Evolutionary conservation across 2,797 vertebrate species (phyloP).

Genomic region (Argyrosomus regius): DNA sequence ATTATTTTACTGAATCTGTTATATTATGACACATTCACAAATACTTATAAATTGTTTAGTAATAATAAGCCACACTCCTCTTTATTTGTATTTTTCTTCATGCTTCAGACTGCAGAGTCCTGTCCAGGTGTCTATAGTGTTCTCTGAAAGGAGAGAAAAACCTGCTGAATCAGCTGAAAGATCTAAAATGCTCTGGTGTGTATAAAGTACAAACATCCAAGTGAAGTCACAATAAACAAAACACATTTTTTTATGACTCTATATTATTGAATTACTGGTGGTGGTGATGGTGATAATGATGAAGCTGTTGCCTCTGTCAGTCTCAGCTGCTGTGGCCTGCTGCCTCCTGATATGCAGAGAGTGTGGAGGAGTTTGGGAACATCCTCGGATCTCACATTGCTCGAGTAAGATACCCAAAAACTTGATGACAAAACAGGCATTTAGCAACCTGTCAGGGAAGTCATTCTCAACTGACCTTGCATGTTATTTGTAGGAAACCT

Average conservation of each 20-base stretch:
- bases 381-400: slow-evolving; percentile 67
- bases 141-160: slow-evolving; percentile 41
- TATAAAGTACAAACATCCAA: not conserved
- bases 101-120: slow-evolving; percentile 69
- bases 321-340: slow-evolving; percentile 77
- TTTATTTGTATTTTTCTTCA: slow-evolving; percentile 13
- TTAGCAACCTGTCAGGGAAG: not conserved
- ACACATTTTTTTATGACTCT: not conserved
- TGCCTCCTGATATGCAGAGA: slow-evolving; percentile 70
- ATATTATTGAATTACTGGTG: not conserved
- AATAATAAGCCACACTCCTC: not conserved
- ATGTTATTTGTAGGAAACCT: not conserved
- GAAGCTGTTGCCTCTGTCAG: slow-evolving; percentile 65
- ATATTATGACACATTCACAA: not conserved
- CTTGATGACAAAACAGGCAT: not conserved
- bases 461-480: not conserved
- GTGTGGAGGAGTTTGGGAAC: slow-evolving; percentile 80
- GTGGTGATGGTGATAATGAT: not conserved
- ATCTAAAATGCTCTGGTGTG: slow-evolving; percentile 73
- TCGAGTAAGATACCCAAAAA: slow-evolving; percentile 88
- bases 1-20: not conserved
- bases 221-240: not conserved
- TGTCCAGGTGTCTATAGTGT: slow-evolving; percentile 58
- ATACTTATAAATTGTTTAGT: not conserved
- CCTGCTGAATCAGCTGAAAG: not conserved